Evolutionary conservation across 1,140 invertebrate genomes (phyloP).

Genomic region (Apis dorsata): DNA sequence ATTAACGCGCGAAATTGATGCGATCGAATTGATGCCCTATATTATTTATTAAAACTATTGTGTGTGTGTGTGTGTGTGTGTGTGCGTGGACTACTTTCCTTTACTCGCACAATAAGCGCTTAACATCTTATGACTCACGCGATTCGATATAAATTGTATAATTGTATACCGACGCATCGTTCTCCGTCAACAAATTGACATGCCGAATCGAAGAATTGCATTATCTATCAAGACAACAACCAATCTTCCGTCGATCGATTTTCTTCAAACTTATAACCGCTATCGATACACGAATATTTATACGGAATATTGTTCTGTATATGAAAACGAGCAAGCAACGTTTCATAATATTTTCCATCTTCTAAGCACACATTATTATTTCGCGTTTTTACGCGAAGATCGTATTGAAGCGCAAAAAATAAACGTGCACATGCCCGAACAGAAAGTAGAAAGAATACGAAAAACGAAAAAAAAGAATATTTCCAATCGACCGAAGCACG

Average conservation of each 20-base stretch:
- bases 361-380: not conserved
- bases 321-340: not conserved
- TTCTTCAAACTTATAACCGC: not conserved
- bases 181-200: not conserved
- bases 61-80: conserved; percentile 9
- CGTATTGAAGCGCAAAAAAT: not conserved
- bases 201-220: not conserved
- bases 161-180: not conserved
- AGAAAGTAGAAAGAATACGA: conserved; percentile 3
- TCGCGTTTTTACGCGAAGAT: not conserved
- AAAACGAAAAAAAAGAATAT: not conserved
- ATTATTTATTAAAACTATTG: conserved; percentile 12
- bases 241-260: not conserved
- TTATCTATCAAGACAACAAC: not conserved
- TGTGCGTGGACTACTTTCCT: conserved; percentile 14
- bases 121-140: conserved; percentile 9
- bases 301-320: not conserved
- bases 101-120: conserved; percentile 27
- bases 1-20: not conserved
- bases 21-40: not conserved
- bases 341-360: not conserved
- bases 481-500: conserved; percentile 1
- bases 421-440: not conserved
- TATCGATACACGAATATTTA: conserved; percentile 14
- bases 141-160: not conserved